These are phyloP conservation scores for Melopsittacus undulatus DNA, from an alignment of 2,797 vertebrate species.

Conservation along the genomic window DNA sequence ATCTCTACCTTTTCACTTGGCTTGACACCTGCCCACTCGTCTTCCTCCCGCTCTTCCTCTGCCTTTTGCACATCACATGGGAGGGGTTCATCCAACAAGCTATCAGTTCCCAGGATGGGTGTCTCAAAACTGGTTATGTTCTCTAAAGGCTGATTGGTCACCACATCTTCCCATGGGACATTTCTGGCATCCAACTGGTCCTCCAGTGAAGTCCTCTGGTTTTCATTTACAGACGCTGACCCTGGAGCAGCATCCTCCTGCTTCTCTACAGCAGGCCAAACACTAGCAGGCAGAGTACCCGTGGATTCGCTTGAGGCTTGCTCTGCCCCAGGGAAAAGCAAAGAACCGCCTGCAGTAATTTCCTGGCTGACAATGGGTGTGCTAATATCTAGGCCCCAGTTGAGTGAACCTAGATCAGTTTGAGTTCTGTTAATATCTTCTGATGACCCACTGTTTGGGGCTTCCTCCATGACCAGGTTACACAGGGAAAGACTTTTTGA, in stretches of 20 bases:
- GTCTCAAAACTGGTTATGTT: slow-evolving; percentile 67
- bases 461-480: slow-evolving; percentile 81
- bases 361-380: slow-evolving; percentile 75
- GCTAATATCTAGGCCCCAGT: slow-evolving; percentile 86
- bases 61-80: slow-evolving; percentile 59
- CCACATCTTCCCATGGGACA: slow-evolving; percentile 77
- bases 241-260: slow-evolving; percentile 51
- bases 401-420: slow-evolving; percentile 80
- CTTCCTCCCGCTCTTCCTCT: slow-evolving; percentile 52
- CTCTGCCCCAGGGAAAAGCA: slow-evolving; percentile 64
- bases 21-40: slow-evolving; percentile 70
- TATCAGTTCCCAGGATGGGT: slow-evolving; percentile 56
- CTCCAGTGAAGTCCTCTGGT: slow-evolving; percentile 64
- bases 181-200: slow-evolving; percentile 60
- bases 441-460: slow-evolving; percentile 75
- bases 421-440: slow-evolving; percentile 77
- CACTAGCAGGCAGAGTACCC: slow-evolving; percentile 4
- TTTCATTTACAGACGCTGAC: slow-evolving; percentile 58
- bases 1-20: slow-evolving; percentile 76
- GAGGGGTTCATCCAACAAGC: slow-evolving; percentile 49
- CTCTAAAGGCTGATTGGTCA: slow-evolving; percentile 66
- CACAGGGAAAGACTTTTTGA: slow-evolving; percentile 85
- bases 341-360: slow-evolving; percentile 51
- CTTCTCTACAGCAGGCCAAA: slow-evolving; percentile 57
- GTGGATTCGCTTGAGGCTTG: slow-evolving; percentile 27